These are phyloP conservation scores for Sipunculus nudus DNA, from an alignment of 2,888 invertebrate species.

Conservation along the genomic window DNA sequence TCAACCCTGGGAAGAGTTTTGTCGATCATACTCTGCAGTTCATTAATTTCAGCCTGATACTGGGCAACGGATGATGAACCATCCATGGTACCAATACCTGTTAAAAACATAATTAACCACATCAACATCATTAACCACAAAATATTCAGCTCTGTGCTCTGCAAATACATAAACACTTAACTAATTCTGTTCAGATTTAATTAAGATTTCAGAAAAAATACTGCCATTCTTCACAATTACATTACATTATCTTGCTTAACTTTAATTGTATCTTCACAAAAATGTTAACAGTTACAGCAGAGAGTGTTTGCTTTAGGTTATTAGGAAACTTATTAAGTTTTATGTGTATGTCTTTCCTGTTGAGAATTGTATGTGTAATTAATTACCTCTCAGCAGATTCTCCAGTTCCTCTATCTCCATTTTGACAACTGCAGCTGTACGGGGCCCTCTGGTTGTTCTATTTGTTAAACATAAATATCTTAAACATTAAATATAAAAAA, in stretches of 20 bases:
- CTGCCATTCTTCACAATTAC: too few relatives aligned
- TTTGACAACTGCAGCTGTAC: slow-evolving; percentile 44
- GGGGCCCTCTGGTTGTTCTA: neutral
- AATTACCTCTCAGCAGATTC: slow-evolving; percentile 47
- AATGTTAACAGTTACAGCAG: too few relatives aligned
- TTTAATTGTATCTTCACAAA: too few relatives aligned
- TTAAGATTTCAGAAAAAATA: too few relatives aligned
- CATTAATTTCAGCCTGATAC: slow-evolving; percentile 50
- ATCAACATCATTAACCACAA: neutral
- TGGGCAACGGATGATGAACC: slow-evolving; percentile 49
- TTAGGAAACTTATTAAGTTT: too few relatives aligned
- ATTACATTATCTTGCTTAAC: too few relatives aligned
- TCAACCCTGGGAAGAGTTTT: slow-evolving; percentile 45
- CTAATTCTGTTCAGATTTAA: too few relatives aligned
- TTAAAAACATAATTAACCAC: neutral
- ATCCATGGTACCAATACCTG: slow-evolving; percentile 46
- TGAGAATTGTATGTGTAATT: too few relatives aligned
- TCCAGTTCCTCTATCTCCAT: slow-evolving; percentile 52
- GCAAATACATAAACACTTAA: too few relatives aligned
- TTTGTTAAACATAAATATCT: neutral
- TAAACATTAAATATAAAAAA: neutral
- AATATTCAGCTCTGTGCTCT: neutral
- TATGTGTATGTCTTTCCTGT: too few relatives aligned
- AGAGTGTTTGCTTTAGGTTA: too few relatives aligned
- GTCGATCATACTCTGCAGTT: slow-evolving; percentile 36